Base-by-base conservation (phyloP, 1,140 invertebrate genomes). In the Apis cerana region DNA sequence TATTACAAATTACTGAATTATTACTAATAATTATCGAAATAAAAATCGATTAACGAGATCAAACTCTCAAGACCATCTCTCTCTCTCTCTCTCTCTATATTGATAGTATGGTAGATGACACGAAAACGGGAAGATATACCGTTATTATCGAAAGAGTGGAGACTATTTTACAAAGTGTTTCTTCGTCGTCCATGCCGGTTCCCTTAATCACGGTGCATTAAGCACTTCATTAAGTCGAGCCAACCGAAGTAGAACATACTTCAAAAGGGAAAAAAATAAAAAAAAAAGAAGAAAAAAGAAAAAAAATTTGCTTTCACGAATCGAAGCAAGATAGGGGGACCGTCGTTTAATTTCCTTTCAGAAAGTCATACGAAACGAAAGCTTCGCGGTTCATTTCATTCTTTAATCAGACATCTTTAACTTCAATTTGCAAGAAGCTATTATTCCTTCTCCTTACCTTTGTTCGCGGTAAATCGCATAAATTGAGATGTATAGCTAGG, bases 211-310 rank as follows among this genome's bases (percentile, higher is more conserved):
- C 77, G 21, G 68, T 50, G 68, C 48, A 80, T 72, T 71, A 72
- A 80, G 68, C 58, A 71, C 77, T 80, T 80, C 77, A 80, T 80
- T 80, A 80, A 80, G 48, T 71, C 58, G 56, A 72, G 33, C 58
- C 58, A 62, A 62, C 43, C 54, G 54, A 43, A 54, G 77, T 61
- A 72, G 77, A 80, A 80, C 48, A 80, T 43, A 71, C 54, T 71
- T n/a, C 27, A 43, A 71, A 71, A 71, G 43, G 10, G 33, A 33
- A 4, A 33, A 43, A 43, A 43, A 13, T 2, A 13, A 54, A 15
- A 54, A 13, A 15, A 54, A 54, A 54, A 15, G 43, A 23, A 58
- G 3, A 43, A 7, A 7, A 43, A 43, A 43, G 3, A 43, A 2
- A 43, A 43, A 43, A 43, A 43, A 43, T 43, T 43, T 2, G 65